Evolutionary conservation across 30 jellyfish, hydroid and myxozoan genomes (phyloP), one percentile per base, ranked within the genome.

Genomic region (Turritopsis dohrnii): DNA sequence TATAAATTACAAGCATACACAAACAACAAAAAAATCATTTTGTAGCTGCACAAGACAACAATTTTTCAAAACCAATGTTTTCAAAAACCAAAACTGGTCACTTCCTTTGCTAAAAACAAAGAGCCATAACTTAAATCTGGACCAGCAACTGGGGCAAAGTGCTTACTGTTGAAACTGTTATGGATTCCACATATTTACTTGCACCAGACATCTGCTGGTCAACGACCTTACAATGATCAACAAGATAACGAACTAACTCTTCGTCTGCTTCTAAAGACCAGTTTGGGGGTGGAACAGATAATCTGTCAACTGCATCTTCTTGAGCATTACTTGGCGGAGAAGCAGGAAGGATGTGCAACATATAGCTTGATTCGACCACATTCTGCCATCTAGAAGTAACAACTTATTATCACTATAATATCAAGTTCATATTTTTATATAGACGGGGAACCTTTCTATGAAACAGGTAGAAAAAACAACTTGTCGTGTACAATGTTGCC

Each of bases 191-290:
- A 86, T 81, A 92, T 52, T 79, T 80, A 71, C 92, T 81, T 16
- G 98, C 91, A 52, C 83, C 83, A 8, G 92, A 96, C 76, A 83
- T 85, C 28, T 79, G 66, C 52, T 81, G 66, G 27, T 88, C 98
- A 28, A 65, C 71, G 41, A 89, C 85, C 66, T 76, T 81, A 24
- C 82, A 28, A 74, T 53, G 79, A 21, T 87, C 93, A 75, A 89
- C 91, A 28, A 92, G 86, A 88, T 87, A 92, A 41, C 87, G 81
- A 20, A 84, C 98, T 29, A 92, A 91, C 74, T 92, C 96, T 71
- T 92, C 98, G 66, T 92, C 98, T 8, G 90, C 82, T 26, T 87
- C 95, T 71, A 87, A 75, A 25, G 86, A 79, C 98, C 98, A 92
- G 88, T 88, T 92, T 24, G 95, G 86, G 53, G 98, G 98, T 1